These are phyloP conservation scores for Sebastes nivosus DNA, from an alignment of 2,797 vertebrate genomes.

Conservation along the genomic window DNA sequence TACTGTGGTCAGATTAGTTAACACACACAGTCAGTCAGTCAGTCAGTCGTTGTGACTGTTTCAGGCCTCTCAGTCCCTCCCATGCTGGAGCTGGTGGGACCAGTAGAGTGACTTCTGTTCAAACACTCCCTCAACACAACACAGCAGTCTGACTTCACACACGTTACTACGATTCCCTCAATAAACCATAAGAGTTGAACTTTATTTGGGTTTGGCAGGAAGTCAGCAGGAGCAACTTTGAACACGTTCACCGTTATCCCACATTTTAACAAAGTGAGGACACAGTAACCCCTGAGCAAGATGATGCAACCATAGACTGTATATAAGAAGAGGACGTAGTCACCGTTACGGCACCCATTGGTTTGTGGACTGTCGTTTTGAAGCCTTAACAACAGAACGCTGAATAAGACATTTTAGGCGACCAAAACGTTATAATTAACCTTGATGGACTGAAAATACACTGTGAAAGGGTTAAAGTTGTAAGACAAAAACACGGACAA, in stretches of 20 bases:
- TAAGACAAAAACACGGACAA: too few relatives aligned
- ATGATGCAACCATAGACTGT: too few relatives aligned
- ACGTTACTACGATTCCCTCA: background rate
- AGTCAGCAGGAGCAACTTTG: background rate
- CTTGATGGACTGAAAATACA: too few relatives aligned
- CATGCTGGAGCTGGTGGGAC: background rate
- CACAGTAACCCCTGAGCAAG: too few relatives aligned
- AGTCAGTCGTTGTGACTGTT: background rate
- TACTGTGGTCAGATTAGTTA: too few relatives aligned
- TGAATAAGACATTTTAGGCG: too few relatives aligned
- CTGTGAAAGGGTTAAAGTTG: too few relatives aligned
- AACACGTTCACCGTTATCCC: background rate
- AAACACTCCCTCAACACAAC: background rate
- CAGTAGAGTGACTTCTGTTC: constrained; percentile 16
- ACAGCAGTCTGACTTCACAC: background rate
- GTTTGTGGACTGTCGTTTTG: too few relatives aligned
- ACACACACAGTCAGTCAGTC: background rate
- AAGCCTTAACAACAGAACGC: too few relatives aligned
- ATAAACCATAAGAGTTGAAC: background rate
- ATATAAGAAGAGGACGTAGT: too few relatives aligned
- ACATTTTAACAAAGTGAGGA: background rate
- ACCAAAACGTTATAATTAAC: too few relatives aligned
- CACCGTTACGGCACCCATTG: too few relatives aligned
- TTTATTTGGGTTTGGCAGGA: background rate
- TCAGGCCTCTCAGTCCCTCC: background rate